Evolutionary conservation across 1,140 invertebrate species (phyloP).

Genomic region (Ips typographus): DNA sequence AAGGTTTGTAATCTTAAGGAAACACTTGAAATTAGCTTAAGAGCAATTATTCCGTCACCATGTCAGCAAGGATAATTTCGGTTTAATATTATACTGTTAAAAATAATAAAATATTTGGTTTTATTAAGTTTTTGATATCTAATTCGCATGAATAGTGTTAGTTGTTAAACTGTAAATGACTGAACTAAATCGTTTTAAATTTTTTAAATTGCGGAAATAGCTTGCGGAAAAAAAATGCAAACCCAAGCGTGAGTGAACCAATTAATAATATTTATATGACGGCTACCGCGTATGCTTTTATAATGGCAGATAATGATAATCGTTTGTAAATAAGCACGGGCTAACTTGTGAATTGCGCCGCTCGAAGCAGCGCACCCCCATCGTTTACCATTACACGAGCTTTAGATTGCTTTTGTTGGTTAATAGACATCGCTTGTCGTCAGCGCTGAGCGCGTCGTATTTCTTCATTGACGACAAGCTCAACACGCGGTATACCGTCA

Average conservation of each 20-base stretch:
- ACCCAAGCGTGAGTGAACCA: background rate
- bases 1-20: too few species aligned
- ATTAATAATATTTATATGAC: conserved; percentile 25
- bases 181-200: too few species aligned
- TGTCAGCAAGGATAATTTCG: too few species aligned
- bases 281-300: conserved; percentile 24
- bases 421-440: conserved; percentile 22
- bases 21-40: too few species aligned
- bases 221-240: too few species aligned
- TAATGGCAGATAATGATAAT: conserved; percentile 38
- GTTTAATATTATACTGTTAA: too few species aligned
- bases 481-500: conserved; percentile 21
- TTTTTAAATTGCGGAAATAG: too few species aligned
- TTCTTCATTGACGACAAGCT: background rate
- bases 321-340: conserved; percentile 37
- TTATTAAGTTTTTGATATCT: too few species aligned
- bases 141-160: too few species aligned
- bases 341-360: conserved; percentile 36
- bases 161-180: too few species aligned
- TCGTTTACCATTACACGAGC: conserved; percentile 31
- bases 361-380: conserved; percentile 33
- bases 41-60: too few species aligned
- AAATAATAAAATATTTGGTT: too few species aligned
- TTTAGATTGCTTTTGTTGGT: conserved; percentile 31
- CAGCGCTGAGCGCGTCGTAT: conserved; percentile 14